Base-by-base conservation (phyloP, 2,888 invertebrate genomes). In the Caenorhabditis imperialis region DNA sequence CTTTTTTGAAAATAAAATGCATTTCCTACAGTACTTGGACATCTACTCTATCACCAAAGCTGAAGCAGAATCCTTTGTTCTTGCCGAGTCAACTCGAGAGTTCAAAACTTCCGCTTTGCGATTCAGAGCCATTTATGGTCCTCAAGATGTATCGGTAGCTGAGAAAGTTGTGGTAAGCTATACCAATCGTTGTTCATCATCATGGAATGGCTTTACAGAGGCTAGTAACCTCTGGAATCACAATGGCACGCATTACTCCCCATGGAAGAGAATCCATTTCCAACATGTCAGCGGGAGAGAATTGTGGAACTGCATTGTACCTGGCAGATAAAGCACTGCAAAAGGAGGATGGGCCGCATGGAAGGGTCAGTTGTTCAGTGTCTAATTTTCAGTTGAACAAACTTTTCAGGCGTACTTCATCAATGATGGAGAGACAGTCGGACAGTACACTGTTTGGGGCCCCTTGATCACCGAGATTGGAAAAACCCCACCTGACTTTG, bases 21-120 rank as follows among this genome's bases (percentile, higher is more conserved):
- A n/a, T n/a, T n/a, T n/a, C n/a, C 57, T 67, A 40, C 50, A 67
- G 67, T 67, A 44, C 16, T 22, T 67, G 10, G 67, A 67, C 18
- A 38, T 40, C 0, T 67, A 67, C 22, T 67, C 67, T 1, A 0
- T 1, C 0, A 55, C 67, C n/a, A 67, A 67, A 51, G 67, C 67
- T 0, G 51, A 50, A 27, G 67, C 67, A 0, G 67, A 67, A 22
- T 0, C 10, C 5, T 37, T 27, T 18, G 40, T 67, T 0, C 12
- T 35, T 0, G 35, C 42, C 0, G 5, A 20, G 8, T 67, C 67
- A 0, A 37, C 50, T 1, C 7, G 4, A 0, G 6, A 25, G 0
- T 67, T 67, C 44, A 50, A 51, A 12, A 67, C 67, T 1, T 40
- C 57, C 1, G 25, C 44, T 7, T n/a, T 67, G 3, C 16, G 67